Evolutionary conservation across 2,888 invertebrate species (phyloP), one percentile per base, ranked within the genome.

Genomic region (Napeogenes sylphis): DNA sequence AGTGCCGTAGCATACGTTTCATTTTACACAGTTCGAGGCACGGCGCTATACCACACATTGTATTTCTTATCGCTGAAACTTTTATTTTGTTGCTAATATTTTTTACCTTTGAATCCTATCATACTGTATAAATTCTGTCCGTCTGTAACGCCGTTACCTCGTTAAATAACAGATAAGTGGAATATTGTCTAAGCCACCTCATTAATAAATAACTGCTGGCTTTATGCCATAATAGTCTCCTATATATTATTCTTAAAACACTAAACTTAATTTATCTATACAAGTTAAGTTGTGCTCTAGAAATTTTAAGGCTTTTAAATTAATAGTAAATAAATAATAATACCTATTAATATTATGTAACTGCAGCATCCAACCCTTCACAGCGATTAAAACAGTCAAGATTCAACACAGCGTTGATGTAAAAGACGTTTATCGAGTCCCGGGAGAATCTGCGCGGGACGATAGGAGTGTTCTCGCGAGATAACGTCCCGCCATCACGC

Each of bases 381-480:
- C 30, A 51, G 51, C 51, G 51, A 51, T 51, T 51, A 30, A 51
- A 51, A 51, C 51, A 51, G 47, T 47, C 51, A 30, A 51, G 51
- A 30, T 51, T 30, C 30, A 51, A 51, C 51, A 30, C 30, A 51
- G 58, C 60, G 64, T 60, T 61, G 68, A 61, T 62, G 66, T 64
- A 64, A 66, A 61, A 66, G 67, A 61, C 63, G 67, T 66, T 68
- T 69, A 74, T 74, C 75, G 73, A 75, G 55, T 54, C 78, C 77
- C 78, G 73, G 62, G 75, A 77, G 81, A 80, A 81, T 80, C 75
- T 72, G 70, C 74, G 73, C 68, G 67, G 61, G 70, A 73, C 77
- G 79, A 80, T 80, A 74, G 76, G 82, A 75, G 76, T 83, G 83
- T 80, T 78, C 74, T 78, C 70, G 66, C 56, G 75, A 73, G 83